Conservation (phyloP, 2,888 invertebrate genomes). For the Eupithecia vulgata region DNA sequence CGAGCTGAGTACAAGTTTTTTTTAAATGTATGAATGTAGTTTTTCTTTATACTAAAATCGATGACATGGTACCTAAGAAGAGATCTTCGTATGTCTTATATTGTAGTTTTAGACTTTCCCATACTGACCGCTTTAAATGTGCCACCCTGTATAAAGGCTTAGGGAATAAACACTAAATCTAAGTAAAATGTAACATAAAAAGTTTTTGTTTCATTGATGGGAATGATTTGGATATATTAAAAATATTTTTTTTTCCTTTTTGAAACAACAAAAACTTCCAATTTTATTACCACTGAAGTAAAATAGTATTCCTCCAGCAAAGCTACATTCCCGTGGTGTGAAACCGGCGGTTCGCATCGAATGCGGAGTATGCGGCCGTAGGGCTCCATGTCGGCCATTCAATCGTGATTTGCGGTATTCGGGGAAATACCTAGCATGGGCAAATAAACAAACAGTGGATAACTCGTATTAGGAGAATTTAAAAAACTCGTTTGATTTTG, state of each 20-base stretch:
- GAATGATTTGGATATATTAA: too few species aligned
- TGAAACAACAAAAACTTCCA: not conserved
- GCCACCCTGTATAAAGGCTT: not conserved
- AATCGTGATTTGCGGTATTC: slow-evolving; percentile 1
- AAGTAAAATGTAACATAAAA: not conserved
- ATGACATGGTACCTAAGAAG: too few species aligned
- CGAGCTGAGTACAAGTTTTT: too few species aligned
- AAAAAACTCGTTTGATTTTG: not conserved
- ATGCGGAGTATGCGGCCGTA: not conserved
- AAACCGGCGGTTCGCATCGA: not conserved
- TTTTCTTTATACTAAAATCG: too few species aligned
- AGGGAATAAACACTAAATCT: not conserved
- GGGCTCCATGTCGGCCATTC: not conserved
- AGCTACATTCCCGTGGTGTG: not conserved
- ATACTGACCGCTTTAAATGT: too few species aligned
- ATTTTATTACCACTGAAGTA: not conserved
- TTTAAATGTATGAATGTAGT: too few species aligned
- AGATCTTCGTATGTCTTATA: too few species aligned
- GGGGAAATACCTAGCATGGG: not conserved
- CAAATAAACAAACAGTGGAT: not conserved
- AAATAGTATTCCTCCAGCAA: not conserved
- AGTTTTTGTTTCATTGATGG: too few species aligned
- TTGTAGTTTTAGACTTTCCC: too few species aligned
- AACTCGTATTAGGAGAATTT: not conserved
- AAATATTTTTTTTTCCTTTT: too few species aligned